Base-by-base conservation (phyloP, 37 sponge, comb jelly and placozoan genomes). In the Cliona cf. orientalis region DNA sequence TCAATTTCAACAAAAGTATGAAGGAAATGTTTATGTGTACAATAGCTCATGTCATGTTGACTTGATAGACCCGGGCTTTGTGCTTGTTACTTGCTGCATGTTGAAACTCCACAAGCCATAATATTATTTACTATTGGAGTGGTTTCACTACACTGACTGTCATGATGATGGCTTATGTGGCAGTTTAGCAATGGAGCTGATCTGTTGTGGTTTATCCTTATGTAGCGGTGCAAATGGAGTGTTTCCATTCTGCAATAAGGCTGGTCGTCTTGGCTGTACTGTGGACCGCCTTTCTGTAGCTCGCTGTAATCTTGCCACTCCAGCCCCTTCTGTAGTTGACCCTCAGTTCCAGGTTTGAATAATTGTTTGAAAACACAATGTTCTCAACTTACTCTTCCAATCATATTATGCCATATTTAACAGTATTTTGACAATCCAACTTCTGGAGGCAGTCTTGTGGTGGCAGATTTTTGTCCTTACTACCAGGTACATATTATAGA, bases 391-490 rank as follows among this genome's bases (percentile, higher is more conserved):
- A 19, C 2, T 21, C 46, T 65, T 49, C 11, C 6, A 7, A 49
- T 49, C 6, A n/a, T 32, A 43, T 31, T 43, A 1, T 36, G 7
- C 36, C 42, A 37, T 19, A 14, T 29, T 44, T 22, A 67, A 14
- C 84, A 92, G 92, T 92, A 83, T 55, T 92, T 92, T 46, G 39
- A 40, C 1, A 22, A 17, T 42, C 28, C 66, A 11, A 0, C 64
- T 14, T 35, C 33, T 49, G 93, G 89, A 19, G 89, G 93, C 0
- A 28, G 33, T 32, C 57, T 92, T 22, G 39, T 70, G 11, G 37
- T 92, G 23, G 76, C 93, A 7, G 93, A 92, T 42, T 92, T 46
- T 65, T 92, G 93, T 44, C 89, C 93, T 22, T 87, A 79, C 37
- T 60, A 84, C 2, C 40, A 62, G 11, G 89, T 92, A 32, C 83